Evolutionary conservation across 37 sponge, comb jelly and placozoan genomes (phyloP).

Genomic region (Diacarnus erythraeanus): DNA sequence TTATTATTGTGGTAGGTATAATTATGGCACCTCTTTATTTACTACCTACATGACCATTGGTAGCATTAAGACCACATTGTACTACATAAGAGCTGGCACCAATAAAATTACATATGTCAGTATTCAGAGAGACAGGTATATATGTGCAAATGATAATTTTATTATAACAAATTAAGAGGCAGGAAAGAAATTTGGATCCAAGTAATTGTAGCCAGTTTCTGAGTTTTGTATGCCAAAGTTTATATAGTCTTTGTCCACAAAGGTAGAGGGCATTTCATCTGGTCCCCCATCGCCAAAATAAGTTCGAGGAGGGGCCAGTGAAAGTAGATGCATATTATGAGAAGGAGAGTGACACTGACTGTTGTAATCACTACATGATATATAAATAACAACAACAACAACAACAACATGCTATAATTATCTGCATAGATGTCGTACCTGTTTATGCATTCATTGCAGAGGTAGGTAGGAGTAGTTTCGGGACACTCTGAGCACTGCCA

Average conservation of each 20-base stretch:
- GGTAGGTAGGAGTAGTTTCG: neutral
- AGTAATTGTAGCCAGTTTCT: slow-evolving; percentile 60
- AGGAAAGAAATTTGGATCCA: slow-evolving; percentile 78
- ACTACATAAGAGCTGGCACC: no score
- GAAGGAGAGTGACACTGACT: slow-evolving; percentile 25
- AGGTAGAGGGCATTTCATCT: neutral
- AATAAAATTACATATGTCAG: no score
- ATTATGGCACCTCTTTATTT: no score
- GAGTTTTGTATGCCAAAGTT: slow-evolving; percentile 15
- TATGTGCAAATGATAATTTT: no score
- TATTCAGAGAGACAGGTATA: no score
- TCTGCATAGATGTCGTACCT: slow-evolving; percentile 24
- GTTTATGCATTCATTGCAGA: slow-evolving; percentile 53
- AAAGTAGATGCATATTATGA: slow-evolving; percentile 32
- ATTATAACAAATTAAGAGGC: no score
- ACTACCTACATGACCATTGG: no score
- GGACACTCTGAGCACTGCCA: slow-evolving; percentile 62
- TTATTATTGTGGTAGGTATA: no score
- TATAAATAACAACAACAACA: neutral
- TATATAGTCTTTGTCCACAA: slow-evolving; percentile 66
- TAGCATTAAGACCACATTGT: no score
- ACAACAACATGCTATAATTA: neutral
- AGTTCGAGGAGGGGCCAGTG: neutral
- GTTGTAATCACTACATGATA: slow-evolving; percentile 32
- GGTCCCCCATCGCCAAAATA: neutral